phyloP scores from a whole-genome alignment of 2,797 vertebrate species.

The Ataeniobius toweri region DNA sequence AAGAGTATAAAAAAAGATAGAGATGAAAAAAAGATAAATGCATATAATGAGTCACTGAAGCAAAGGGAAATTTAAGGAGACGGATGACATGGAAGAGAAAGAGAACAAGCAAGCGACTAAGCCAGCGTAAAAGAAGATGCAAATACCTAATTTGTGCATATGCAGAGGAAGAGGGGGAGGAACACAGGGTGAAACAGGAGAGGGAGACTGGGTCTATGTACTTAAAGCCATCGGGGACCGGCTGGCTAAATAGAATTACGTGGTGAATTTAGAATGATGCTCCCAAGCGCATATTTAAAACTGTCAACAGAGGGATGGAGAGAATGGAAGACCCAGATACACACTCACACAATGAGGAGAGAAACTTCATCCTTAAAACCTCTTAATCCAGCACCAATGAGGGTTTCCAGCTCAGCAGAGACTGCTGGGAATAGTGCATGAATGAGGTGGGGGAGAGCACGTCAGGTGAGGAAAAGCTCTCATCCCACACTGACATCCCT shows the following conservation, averaged over 20 bases:
- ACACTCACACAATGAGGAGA: slow-evolving; percentile 41
- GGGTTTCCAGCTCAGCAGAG: slow-evolving; percentile 45
- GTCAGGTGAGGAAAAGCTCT: slow-evolving; percentile 36
- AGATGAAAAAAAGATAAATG: not conserved
- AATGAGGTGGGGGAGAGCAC: not conserved
- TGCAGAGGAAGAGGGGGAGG: slow-evolving; percentile 22
- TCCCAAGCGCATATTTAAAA: slow-evolving; percentile 70
- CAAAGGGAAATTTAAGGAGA: slow-evolving; percentile 31
- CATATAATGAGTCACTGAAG: slow-evolving; percentile 16
- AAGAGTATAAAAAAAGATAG: slow-evolving; percentile 8
- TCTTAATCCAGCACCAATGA: slow-evolving; percentile 60
- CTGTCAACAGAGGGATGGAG: slow-evolving; percentile 60
- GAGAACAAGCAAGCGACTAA: slow-evolving; percentile 4
- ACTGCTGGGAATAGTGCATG: slow-evolving; percentile 21
- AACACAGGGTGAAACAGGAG: slow-evolving; percentile 1
- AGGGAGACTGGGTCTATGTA: slow-evolving; percentile 41
- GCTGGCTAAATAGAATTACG: slow-evolving; percentile 84
- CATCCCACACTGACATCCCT: slow-evolving; percentile 5
- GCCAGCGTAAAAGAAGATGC: slow-evolving; percentile 25
- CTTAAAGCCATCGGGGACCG: slow-evolving; percentile 61
- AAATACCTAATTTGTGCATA: slow-evolving; percentile 51
- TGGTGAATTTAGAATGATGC: slow-evolving; percentile 82
- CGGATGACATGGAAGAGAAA: slow-evolving; percentile 11
- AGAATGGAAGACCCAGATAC: slow-evolving; percentile 41
- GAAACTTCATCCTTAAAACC: slow-evolving; percentile 56